Evolutionary conservation across 1,140 invertebrate genomes (phyloP), one percentile per base, ranked within the genome.

Genomic region (Platorchestia sp.): DNA sequence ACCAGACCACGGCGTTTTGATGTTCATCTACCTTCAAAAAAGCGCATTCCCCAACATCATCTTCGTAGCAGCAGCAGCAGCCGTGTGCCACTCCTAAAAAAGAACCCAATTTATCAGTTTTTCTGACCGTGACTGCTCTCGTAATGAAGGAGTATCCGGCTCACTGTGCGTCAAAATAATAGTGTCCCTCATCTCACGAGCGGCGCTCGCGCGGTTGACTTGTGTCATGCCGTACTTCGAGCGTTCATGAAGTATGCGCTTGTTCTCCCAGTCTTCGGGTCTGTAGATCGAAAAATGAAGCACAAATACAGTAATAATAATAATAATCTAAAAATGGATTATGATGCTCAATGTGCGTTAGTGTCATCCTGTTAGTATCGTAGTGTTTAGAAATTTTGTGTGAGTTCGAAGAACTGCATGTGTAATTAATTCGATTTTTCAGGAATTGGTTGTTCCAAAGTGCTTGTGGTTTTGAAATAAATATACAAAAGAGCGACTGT

Each of bases 41-140:
- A 6, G 87, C 36, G 87, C 36, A 44, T 44, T 42, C 43, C 87
- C 14, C 87, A 41, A 89, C 41, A 89, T 42, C 87, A 89, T 89
- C 87, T 89, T 41, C 7, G 87, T 44, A 14, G 87, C 87, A 44
- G 10, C 22, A 14, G 87, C 87, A 44, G 10, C 22, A 89, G 87
- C 6, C 87, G 59, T 22, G 59, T 75, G 7, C 27, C 36, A 75
- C 59, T 7, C 7, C 27, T 42, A 89, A 89, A 89, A 89, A 89
- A 41, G n/a, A 41, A 22, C 36, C 14, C 87, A 41, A 27, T 89
- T 42, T 44, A 89, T 89, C 87, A 89, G 87, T 89, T 89, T 89
- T 89, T 89, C 87, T 89, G 87, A 89, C 87, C 87, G 87, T 89
- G 87, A 89, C 87, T 89, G 87, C 87, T 41, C 87, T 41, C 43